phyloP scores from a whole-genome alignment of 1,140 invertebrate species.

The Arctopsyche grandis region DNA sequence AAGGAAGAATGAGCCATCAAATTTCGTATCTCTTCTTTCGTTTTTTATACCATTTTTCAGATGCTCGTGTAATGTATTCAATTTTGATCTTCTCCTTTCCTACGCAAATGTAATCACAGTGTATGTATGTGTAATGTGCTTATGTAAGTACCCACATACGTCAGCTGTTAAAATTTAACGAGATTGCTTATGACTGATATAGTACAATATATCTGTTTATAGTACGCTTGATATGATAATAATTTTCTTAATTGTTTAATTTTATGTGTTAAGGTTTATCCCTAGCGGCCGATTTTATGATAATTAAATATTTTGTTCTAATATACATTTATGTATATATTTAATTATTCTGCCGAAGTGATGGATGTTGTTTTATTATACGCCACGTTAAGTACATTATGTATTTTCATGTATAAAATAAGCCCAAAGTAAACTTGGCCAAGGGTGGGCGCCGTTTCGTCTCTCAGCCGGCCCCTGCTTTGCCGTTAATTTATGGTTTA shows the following conservation, averaged over 20 bases:
- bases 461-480: neutral
- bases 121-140: neutral
- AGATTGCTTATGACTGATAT: no score
- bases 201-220: no score
- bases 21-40: neutral
- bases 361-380: neutral
- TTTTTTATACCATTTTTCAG: neutral
- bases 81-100: slow-evolving; percentile 10
- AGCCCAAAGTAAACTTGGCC: slow-evolving; percentile 19
- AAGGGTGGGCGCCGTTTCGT: neutral
- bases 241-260: no score
- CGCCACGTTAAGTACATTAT: neutral
- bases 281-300: neutral
- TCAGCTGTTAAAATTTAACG: no score
- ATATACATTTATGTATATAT: neutral
- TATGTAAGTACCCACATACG: no score
- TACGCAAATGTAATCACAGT: slow-evolving; percentile 23
- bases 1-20: no score
- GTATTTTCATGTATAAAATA: neutral
- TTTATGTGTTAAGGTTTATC: no score
- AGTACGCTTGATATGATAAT: no score
- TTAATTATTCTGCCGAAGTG: neutral
- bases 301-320: neutral
- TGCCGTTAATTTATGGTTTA: slow-evolving; percentile 19
- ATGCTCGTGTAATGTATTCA: neutral